A percentile compares a stretch with the other conserved stretches of the same genome.
phyloP scores from a whole-genome alignment of 2,797 vertebrate genomes.

The Xenops minutus region DNA sequence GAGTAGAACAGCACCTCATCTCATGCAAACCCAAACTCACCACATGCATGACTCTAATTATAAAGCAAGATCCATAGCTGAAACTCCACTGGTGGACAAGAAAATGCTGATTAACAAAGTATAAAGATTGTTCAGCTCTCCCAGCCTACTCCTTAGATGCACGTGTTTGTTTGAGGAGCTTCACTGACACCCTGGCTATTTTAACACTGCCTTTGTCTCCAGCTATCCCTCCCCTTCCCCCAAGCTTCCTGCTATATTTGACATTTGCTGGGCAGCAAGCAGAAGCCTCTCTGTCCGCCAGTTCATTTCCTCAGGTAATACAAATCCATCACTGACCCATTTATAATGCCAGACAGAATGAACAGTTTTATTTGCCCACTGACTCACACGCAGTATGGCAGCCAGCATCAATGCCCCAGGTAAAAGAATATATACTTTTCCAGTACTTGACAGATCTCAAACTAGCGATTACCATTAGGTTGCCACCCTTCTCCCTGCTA shows the following conservation, averaged over 20 bases:
- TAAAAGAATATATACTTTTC: background rate
- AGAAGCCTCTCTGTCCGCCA: conserved; percentile 3
- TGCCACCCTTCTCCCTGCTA: background rate
- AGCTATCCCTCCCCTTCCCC: background rate
- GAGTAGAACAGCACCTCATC: background rate
- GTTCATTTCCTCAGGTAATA: conserved; percentile 62
- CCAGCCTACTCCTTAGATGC: background rate
- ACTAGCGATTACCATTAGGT: background rate
- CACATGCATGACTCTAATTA: background rate
- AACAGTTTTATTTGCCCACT: conserved; percentile 15
- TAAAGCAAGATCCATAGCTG: background rate
- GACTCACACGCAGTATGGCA: background rate
- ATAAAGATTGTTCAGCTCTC: background rate
- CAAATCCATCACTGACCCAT: conserved; percentile 53
- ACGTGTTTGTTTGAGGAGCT: background rate
- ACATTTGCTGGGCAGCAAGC: conserved; percentile 37
- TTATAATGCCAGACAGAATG: conserved; percentile 42
- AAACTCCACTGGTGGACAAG: background rate
- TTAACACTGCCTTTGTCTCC: conserved; percentile 6
- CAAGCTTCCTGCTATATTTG: conserved; percentile 36
- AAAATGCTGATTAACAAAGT: background rate
- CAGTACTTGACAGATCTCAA: background rate
- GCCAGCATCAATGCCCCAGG: background rate
- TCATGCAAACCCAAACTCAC: background rate
- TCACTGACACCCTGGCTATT: background rate